A percentile compares a stretch with the other conserved stretches of the same genome.
phyloP scores from a whole-genome alignment of 2,113 vertebrate species.

The Cyanoliseus patagonus region DNA sequence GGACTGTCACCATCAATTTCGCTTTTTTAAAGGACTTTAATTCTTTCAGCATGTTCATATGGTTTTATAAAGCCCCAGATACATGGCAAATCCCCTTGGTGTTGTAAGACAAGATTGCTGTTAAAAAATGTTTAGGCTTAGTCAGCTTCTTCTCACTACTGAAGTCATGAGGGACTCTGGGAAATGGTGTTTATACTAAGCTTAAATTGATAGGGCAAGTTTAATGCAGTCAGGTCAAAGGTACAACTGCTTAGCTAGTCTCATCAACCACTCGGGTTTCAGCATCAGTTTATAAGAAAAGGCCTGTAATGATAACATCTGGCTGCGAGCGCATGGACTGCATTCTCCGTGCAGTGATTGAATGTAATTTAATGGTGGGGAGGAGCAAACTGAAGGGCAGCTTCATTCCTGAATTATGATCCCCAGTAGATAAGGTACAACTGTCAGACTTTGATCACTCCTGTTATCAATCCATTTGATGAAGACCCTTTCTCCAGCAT shows the following conservation, averaged over 20 bases:
- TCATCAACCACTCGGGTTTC: slow-evolving; percentile 88
- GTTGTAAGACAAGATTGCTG: slow-evolving; percentile 89
- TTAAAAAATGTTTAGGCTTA: slow-evolving; percentile 86
- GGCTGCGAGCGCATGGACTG: slow-evolving; percentile 75
- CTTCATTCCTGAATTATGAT: slow-evolving; percentile 75
- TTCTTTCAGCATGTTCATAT: slow-evolving; percentile 86
- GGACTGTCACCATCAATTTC: slow-evolving; percentile 83
- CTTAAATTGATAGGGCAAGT: slow-evolving; percentile 88
- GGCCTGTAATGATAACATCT: slow-evolving; percentile 84
- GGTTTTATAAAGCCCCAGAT: slow-evolving; percentile 85
- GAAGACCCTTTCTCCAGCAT: slow-evolving; percentile 33
- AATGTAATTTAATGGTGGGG: slow-evolving; percentile 78
- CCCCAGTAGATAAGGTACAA: slow-evolving; percentile 71
- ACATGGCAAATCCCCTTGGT: slow-evolving; percentile 83
- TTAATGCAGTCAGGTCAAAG: slow-evolving; percentile 87
- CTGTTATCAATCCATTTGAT: slow-evolving; percentile 21
- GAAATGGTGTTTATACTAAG: slow-evolving; percentile 87
- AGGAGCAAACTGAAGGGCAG: slow-evolving; percentile 70
- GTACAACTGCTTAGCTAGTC: slow-evolving; percentile 88
- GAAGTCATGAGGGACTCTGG: slow-evolving; percentile 82
- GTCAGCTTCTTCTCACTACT: slow-evolving; percentile 82
- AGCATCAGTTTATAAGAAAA: slow-evolving; percentile 82
- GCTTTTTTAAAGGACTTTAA: slow-evolving; percentile 81
- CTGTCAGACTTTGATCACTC: slow-evolving; percentile 72
- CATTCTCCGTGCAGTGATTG: slow-evolving; percentile 75